Conservation (phyloP, 2,797 vertebrate species). For the Poeciliopsis presidionis region DNA sequence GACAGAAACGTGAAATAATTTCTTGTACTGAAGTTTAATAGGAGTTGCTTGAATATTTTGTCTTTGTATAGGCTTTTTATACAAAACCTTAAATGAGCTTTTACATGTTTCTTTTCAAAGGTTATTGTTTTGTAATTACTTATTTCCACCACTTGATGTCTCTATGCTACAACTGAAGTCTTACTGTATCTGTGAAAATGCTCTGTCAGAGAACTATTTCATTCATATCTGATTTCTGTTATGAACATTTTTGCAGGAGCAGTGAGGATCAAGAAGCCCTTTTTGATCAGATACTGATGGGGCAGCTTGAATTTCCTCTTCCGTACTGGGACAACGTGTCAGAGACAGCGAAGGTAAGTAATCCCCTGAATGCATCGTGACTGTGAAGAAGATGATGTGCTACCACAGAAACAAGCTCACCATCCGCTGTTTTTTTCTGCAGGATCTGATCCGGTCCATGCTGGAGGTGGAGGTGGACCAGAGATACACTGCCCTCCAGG, state of each 20-base stretch:
- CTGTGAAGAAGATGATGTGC: neutral
- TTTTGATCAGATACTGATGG: constrained; percentile 98
- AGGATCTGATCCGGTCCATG: constrained; percentile 97
- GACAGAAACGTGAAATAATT: neutral
- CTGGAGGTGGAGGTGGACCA: constrained; percentile 95
- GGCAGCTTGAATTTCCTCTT: constrained; percentile 95
- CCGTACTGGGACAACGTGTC: constrained; percentile 98
- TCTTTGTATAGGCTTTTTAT: neutral
- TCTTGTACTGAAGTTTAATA: neutral
- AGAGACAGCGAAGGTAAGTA: constrained; percentile 90
- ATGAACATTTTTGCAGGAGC: constrained; percentile 80
- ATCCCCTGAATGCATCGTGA: neutral
- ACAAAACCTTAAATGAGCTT: neutral
- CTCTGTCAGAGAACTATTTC: neutral
- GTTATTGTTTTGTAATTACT: neutral
- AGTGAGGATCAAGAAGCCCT: constrained; percentile 96
- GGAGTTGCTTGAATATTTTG: neutral
- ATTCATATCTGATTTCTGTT: neutral
- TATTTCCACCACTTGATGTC: neutral
- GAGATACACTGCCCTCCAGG: constrained; percentile 92
- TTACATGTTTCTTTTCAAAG: neutral
- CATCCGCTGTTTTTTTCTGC: neutral
- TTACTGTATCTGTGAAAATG: neutral
- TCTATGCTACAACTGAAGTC: no score
- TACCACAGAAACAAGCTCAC: neutral